Conservation (phyloP, 2,113 vertebrate species). For the Sapajus apella region DNA sequence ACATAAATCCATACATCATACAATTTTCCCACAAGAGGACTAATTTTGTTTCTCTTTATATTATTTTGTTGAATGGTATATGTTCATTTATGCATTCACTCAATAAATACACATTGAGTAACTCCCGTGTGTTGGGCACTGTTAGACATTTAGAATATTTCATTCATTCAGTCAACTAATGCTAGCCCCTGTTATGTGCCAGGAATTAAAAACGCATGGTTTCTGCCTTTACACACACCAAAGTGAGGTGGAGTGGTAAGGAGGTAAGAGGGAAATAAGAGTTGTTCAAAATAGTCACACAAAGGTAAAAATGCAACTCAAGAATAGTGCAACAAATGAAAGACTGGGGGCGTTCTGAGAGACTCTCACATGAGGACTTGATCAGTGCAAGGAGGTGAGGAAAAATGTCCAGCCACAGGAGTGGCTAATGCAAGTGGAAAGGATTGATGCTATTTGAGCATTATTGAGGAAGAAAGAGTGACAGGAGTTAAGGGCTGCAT, state of each 20-base stretch:
- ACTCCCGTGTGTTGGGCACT: background rate
- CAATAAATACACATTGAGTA: background rate
- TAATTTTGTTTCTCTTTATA: background rate
- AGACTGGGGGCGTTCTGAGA: background rate
- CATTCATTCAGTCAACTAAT: background rate
- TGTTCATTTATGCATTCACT: background rate
- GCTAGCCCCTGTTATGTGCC: background rate
- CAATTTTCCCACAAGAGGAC: background rate
- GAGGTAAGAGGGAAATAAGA: background rate
- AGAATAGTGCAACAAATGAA: background rate
- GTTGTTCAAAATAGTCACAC: background rate
- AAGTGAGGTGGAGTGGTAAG: background rate
- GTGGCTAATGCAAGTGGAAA: background rate
- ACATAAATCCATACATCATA: background rate
- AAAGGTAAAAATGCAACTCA: background rate
- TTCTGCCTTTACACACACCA: background rate
- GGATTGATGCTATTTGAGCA: background rate
- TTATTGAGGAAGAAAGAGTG: background rate
- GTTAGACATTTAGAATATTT: background rate
- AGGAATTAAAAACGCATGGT: background rate
- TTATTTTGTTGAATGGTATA: background rate
- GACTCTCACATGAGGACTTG: background rate
- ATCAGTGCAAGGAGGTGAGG: background rate
- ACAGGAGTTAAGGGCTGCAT: background rate
- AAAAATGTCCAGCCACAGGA: background rate